A percentile compares a stretch with the other conserved stretches of the same genome.
Evolutionary conservation across 2,113 vertebrate species (phyloP).

Genomic region (Oostethus manadensis): DNA sequence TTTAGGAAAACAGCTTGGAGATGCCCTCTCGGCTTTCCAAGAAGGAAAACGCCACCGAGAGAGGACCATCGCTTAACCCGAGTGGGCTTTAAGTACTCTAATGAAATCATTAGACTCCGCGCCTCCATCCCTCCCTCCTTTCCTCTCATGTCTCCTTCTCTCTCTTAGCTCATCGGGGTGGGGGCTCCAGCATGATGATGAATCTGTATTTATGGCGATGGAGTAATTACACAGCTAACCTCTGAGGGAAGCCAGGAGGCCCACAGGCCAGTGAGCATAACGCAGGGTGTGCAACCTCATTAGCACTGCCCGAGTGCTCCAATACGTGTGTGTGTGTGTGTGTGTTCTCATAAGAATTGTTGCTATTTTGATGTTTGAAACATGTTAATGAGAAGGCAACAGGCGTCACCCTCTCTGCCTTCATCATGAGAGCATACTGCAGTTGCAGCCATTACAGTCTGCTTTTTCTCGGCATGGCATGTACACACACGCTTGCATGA

Average conservation of each 20-base stretch:
- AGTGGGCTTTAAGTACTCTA: slow-evolving; percentile 90
- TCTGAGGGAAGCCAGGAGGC: slow-evolving; percentile 92
- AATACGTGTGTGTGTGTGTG: slow-evolving; percentile 44
- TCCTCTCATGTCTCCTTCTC: slow-evolving; percentile 31
- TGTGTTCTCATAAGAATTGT: slow-evolving; percentile 31
- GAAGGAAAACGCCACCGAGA: slow-evolving; percentile 78
- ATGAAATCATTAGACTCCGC: slow-evolving; percentile 96
- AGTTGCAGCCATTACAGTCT: not conserved
- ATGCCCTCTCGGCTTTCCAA: slow-evolving; percentile 90
- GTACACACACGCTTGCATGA: too few relatives aligned
- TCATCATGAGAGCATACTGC: not conserved
- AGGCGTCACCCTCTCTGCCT: not conserved
- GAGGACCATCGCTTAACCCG: slow-evolving; percentile 71
- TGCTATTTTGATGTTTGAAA: slow-evolving; percentile 34
- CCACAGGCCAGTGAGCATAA: slow-evolving; percentile 90
- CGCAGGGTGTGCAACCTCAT: slow-evolving; percentile 96
- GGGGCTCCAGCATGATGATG: slow-evolving; percentile 95
- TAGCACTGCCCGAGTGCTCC: slow-evolving; percentile 77
- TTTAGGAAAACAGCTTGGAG: slow-evolving; percentile 73
- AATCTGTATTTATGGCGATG: slow-evolving; percentile 91
- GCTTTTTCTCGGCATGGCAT: not conserved
- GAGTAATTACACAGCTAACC: slow-evolving; percentile 99
- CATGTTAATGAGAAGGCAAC: slow-evolving; percentile 11
- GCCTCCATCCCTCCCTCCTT: not conserved
- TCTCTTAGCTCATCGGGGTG: slow-evolving; percentile 82